Evolutionary conservation across 2,888 invertebrate genomes (phyloP).

Genomic region (Timema cristinae): DNA sequence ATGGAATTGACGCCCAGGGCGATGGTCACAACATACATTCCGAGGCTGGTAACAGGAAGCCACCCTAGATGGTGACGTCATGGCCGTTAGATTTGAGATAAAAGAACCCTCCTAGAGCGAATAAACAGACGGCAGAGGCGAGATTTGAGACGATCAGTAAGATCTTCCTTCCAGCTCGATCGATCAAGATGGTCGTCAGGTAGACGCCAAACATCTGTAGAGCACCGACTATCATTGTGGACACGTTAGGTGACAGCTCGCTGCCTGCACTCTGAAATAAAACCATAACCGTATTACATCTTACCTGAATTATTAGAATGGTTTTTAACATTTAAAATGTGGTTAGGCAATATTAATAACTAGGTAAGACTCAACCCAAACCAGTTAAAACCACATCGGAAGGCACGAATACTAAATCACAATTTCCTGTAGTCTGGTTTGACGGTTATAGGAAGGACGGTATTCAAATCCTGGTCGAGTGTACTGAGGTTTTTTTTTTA

Average conservation of each 20-base stretch:
- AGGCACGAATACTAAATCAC: too few relatives aligned
- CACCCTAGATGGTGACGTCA: constrained; percentile 24
- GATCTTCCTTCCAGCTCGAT: constrained; percentile 46
- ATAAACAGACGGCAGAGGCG: constrained; percentile 38
- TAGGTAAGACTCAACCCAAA: too few relatives aligned
- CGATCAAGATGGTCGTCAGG: constrained; percentile 39
- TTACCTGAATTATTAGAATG: too few relatives aligned
- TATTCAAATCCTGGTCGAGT: too few relatives aligned
- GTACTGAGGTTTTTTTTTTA: too few relatives aligned
- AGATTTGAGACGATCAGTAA: constrained; percentile 46
- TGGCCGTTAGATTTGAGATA: constrained; percentile 34
- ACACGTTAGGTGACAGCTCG: constrained; percentile 36
- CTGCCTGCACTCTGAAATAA: constrained; percentile 33
- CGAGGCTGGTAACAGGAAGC: constrained; percentile 24
- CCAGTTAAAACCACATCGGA: too few relatives aligned
- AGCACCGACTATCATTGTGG: constrained; percentile 46
- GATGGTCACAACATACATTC: constrained; percentile 21
- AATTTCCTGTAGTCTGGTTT: too few relatives aligned
- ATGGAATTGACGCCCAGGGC: constrained; percentile 26
- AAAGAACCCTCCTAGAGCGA: constrained; percentile 40
- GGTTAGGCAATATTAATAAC: too few relatives aligned
- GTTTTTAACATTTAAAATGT: too few relatives aligned
- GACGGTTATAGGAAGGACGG: too few relatives aligned
- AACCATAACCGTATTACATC: too few relatives aligned
- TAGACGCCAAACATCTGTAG: constrained; percentile 42